A percentile compares a stretch with the other conserved stretches of the same genome.
phyloP scores from a whole-genome alignment of 1,140 invertebrate species.

The Papilio dardanus region DNA sequence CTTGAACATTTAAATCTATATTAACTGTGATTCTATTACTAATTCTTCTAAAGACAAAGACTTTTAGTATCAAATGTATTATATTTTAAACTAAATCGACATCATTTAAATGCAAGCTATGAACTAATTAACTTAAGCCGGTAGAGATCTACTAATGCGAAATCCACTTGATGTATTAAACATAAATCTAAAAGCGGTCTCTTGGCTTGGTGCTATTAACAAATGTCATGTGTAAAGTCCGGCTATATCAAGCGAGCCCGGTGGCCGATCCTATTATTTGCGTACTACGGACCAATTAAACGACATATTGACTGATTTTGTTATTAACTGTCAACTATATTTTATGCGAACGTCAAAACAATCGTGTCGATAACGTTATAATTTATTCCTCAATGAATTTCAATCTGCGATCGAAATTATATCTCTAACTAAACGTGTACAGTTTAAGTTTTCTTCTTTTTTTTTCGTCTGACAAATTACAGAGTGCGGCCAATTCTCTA shows the following conservation, averaged over 20 bases:
- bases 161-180: constrained; percentile 13
- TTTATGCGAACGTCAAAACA: constrained; percentile 32
- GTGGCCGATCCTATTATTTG: constrained; percentile 14
- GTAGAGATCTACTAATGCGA: constrained; percentile 5
- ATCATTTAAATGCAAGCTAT: neutral
- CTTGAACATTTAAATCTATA: neutral
- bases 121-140: constrained; percentile 21
- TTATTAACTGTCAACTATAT: constrained; percentile 31
- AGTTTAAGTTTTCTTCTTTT: constrained; percentile 49
- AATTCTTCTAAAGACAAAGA: neutral
- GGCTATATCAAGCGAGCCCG: constrained; percentile 21
- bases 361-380: constrained; percentile 27
- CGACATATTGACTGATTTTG: constrained; percentile 34
- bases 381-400: constrained; percentile 36
- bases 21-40: no score
- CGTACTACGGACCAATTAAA: constrained; percentile 29
- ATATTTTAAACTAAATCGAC: neutral
- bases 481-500: constrained; percentile 60
- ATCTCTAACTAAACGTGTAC: constrained; percentile 34
- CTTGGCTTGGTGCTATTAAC: constrained; percentile 23
- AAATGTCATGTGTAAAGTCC: constrained; percentile 22
- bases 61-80: neutral
- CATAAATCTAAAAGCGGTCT: constrained; percentile 26
- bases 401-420: constrained; percentile 22
- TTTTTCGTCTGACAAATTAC: constrained; percentile 66